A percentile compares a stretch with the other conserved stretches of the same genome.
These are phyloP conservation scores for Phaethon lepturus DNA, from an alignment of 2,113 vertebrate species.

Conservation along the genomic window DNA sequence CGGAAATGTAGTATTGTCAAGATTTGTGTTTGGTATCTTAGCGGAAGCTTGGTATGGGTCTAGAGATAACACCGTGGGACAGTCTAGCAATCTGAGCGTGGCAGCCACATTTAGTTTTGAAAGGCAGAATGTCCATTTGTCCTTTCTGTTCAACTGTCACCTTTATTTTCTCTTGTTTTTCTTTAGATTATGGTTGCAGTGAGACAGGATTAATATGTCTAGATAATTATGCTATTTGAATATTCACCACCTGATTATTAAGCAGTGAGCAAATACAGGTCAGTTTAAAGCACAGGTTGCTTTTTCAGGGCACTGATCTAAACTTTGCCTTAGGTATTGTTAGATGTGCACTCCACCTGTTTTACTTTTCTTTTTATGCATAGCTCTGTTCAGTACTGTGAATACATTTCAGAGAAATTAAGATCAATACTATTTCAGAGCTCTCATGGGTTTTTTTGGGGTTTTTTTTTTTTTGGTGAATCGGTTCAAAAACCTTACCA, in stretches of 20 bases:
- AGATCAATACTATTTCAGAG: not conserved
- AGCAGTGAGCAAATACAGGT: not conserved
- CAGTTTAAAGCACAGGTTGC: not conserved
- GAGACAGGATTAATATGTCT: not conserved
- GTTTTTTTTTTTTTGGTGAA: not conserved
- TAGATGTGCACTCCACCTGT: not conserved
- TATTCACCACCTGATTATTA: not conserved
- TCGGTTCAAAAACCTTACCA: not conserved
- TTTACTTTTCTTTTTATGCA: not conserved
- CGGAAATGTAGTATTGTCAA: not conserved
- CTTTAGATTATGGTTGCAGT: not conserved
- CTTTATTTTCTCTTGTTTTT: not conserved
- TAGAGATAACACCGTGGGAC: not conserved
- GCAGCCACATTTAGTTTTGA: not conserved
- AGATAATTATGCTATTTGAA: not conserved
- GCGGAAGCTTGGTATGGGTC: not conserved
- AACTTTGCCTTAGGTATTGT: not conserved
- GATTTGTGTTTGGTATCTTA: not conserved
- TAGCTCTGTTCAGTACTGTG: not conserved
- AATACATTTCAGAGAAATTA: not conserved
- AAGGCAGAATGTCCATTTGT: not conserved
- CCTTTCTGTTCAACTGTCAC: not conserved
- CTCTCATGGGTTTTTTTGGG: no score
- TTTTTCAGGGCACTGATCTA: not conserved
- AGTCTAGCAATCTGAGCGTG: not conserved